A percentile compares a stretch with the other conserved stretches of the same genome.
Conservation (phyloP, 2,797 vertebrate species). For the Aphelocoma californica region DNA sequence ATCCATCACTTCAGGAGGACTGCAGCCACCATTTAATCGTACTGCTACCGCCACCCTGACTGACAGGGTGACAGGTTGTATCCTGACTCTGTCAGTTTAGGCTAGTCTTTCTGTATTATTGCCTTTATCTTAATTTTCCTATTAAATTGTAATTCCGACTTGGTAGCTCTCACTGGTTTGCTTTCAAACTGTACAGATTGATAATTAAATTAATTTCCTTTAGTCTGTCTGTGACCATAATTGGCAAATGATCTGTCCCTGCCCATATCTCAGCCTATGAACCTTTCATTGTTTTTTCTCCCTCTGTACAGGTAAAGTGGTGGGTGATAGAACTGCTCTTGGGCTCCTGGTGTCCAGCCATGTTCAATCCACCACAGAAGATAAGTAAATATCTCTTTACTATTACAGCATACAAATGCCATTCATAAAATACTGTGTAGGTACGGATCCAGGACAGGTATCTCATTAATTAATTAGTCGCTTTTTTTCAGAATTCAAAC, state of each 20-base stretch:
- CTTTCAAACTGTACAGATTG: background rate
- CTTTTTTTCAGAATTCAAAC: background rate
- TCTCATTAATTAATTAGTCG: background rate
- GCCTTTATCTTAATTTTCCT: background rate
- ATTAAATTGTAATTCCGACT: background rate
- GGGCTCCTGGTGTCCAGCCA: background rate
- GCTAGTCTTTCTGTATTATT: background rate
- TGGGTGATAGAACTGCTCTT: accelerated
- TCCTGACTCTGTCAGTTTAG: background rate
- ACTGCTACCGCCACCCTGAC: background rate
- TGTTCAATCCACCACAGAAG: background rate
- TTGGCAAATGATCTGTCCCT: background rate
- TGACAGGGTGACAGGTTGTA: background rate
- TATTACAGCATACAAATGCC: background rate
- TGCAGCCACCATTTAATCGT: background rate
- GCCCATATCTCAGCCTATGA: background rate
- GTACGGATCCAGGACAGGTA: background rate
- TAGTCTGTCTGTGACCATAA: background rate
- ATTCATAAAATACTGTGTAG: background rate
- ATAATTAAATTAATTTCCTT: background rate
- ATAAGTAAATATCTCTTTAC: background rate
- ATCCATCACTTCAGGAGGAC: too few relatives aligned
- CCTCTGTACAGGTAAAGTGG: accelerated
- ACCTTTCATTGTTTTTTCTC: background rate
- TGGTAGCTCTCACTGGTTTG: background rate